These are phyloP conservation scores for Charadrius vociferus DNA, from an alignment of 2,113 vertebrate species.

Conservation along the genomic window DNA sequence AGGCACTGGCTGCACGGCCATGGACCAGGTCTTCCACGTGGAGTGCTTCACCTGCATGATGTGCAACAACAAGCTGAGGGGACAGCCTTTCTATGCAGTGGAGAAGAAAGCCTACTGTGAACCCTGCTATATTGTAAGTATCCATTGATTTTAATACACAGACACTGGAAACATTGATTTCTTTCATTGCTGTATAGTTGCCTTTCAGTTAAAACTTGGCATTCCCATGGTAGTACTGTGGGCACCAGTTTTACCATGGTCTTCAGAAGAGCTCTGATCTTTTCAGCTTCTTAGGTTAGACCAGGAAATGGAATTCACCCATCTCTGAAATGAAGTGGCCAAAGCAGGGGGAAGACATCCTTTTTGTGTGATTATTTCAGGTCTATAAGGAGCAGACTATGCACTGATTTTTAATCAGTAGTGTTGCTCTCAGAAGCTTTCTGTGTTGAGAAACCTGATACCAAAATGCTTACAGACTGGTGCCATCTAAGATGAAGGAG, in stretches of 20 bases:
- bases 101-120: constrained; percentile 98
- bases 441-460: neutral
- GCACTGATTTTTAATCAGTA: neutral
- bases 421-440: neutral
- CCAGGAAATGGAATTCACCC: neutral
- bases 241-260: neutral
- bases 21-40: constrained; percentile 98
- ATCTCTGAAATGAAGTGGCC: neutral
- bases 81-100: constrained; percentile 95
- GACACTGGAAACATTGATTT: neutral
- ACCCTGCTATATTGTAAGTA: constrained; percentile 96
- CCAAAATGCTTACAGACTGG: neutral
- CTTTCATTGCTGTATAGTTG: neutral
- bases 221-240: neutral
- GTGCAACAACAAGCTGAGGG: constrained; percentile 90
- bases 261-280: neutral
- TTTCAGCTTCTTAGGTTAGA: neutral
- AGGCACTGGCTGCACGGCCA: constrained; percentile 95
- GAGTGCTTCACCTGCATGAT: constrained; percentile 93
- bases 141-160: rapidly evolving
- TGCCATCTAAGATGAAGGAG: neutral
- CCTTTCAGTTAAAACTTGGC: neutral
- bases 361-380: neutral
- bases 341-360: neutral
- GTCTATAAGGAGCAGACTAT: neutral